Evolutionary conservation across 1,140 invertebrate species (phyloP), one percentile per base, ranked within the genome.

Genomic region (Zelostemma sp.): DNA sequence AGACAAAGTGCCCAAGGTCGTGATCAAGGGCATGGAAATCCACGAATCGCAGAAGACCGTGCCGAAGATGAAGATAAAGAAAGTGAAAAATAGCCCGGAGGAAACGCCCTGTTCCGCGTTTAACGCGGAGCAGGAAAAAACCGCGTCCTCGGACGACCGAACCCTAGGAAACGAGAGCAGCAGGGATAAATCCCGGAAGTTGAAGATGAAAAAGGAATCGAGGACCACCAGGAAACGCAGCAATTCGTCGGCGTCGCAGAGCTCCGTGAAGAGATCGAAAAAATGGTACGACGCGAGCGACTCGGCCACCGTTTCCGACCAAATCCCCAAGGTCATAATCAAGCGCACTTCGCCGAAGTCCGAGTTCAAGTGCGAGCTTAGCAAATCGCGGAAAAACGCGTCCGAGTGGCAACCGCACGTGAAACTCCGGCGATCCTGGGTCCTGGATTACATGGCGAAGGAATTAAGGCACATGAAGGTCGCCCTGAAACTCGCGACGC

Each of bases 271-370:
- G 68, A 69, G 48, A 64, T 45, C 57, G 1, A 50, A 61, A 12
- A 75, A 73, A 25, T 67, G 71, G 15, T 59, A 50, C 5, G 73
- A 62, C 11, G 73, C 65, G 0, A 74, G 68, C 15, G 53, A 66
- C 16, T 31, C 66, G 5, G 50, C 49, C 0, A 58, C 60, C 1
- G 53, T 73, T 1, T 67, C 66, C 1, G 78, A 80, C 3, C 85
- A 86, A 55, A 68, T 86, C 25, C 84, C 84, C 0, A 86, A 86
- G 43, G 84, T 86, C 0, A 85, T 86, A 31, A 85, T 86, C 14
- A 86, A 86, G 58, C 62, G 84, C 38, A 71, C 79, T 0, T 84
- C 84, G 6, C 76, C 83, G 0, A 83, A 66, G 15, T 77, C 83
- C 0, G 83, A 85, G 31, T 86, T 86, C 19, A 86, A 85, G 16